Conservation (phyloP, 2,888 invertebrate species). For the Synanthedon myopaeformis region DNA sequence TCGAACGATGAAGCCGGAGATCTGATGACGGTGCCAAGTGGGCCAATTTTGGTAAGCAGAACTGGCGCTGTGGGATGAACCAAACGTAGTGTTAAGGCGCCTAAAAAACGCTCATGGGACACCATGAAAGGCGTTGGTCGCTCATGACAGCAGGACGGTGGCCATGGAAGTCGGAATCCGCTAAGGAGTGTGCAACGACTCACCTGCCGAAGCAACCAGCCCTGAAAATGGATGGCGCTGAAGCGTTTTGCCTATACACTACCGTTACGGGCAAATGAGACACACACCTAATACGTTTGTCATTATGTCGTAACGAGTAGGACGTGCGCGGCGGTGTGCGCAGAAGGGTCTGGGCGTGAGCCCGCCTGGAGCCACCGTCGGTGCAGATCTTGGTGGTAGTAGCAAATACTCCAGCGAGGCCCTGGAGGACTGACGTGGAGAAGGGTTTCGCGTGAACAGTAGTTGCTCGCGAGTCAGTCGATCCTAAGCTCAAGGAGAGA, state of each 20-base stretch:
- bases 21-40: conserved; percentile 48
- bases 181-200: conserved; percentile 70
- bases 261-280: neutral
- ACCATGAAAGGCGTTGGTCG: conserved; percentile 59
- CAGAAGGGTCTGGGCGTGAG: neutral
- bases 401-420: neutral
- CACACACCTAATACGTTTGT: conserved; percentile 8
- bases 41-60: neutral
- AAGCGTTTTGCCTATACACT: neutral
- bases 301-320: conserved; percentile 73
- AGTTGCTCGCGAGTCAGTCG: neutral
- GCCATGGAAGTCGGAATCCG: conserved; percentile 82
- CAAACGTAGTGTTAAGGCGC: neutral
- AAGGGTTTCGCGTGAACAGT: neutral
- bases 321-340: conserved; percentile 15
- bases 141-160: conserved; percentile 77
- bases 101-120: neutral
- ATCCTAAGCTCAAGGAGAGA: neutral
- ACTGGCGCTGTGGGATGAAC: neutral
- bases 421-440: neutral
- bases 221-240: neutral
- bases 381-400: conserved; percentile 1
- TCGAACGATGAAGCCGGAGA: conserved; percentile 65
- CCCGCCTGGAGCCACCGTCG: neutral
- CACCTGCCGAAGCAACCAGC: conserved; percentile 63